phyloP scores from a whole-genome alignment of 2,113 vertebrate species.

The Micronycteris hirsuta region DNA sequence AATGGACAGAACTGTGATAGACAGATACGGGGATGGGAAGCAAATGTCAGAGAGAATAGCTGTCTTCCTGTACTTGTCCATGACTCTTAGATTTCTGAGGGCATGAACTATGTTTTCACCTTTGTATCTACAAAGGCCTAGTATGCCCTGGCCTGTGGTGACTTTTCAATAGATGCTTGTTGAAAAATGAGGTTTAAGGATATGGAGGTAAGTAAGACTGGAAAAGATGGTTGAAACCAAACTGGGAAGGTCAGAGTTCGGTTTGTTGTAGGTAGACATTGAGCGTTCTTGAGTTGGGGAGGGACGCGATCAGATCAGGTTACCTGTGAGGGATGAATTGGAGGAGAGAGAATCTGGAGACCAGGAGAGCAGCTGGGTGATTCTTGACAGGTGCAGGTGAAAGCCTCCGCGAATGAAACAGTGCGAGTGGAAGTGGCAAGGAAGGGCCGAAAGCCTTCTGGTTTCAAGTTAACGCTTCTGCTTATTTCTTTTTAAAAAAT shows the following conservation, averaged over 20 bases:
- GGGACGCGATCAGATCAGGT: neutral
- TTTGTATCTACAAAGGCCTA: neutral
- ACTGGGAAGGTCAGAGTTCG: neutral
- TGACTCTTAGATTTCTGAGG: neutral
- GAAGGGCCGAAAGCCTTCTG: neutral
- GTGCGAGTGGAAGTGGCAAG: neutral
- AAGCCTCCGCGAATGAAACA: neutral
- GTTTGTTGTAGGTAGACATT: neutral
- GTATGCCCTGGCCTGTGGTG: neutral
- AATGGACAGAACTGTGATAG: slow-evolving; percentile 17
- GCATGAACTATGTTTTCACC: neutral
- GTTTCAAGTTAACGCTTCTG: neutral
- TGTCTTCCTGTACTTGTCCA: neutral
- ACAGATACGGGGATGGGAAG: neutral
- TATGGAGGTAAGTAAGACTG: neutral
- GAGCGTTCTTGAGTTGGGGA: neutral
- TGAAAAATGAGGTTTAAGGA: neutral
- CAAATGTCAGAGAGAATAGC: neutral
- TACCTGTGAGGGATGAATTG: neutral
- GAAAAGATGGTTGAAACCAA: neutral
- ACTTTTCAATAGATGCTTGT: neutral
- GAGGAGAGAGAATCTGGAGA: neutral
- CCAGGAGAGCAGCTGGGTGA: neutral
- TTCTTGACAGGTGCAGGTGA: neutral
- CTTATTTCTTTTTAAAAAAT: neutral